A percentile compares a stretch with the other conserved stretches of the same genome.
phyloP scores from a whole-genome alignment of 30 jellyfish, hydroid and myxozoan genomes.

The Hydractinia symbiolongicarpus region DNA sequence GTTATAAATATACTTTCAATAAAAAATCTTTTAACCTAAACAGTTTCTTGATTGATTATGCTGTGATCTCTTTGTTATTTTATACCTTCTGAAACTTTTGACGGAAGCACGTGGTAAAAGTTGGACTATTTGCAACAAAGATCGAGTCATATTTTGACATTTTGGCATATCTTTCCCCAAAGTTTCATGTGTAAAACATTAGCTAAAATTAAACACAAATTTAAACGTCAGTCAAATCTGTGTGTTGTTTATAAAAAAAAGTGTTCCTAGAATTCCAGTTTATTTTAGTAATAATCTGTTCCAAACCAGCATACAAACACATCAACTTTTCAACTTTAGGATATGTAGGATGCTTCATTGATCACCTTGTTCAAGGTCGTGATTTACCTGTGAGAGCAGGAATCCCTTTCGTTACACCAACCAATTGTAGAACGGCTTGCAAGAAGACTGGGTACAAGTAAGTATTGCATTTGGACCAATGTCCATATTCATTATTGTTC shows the following conservation, averaged over 20 bases:
- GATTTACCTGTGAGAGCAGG: conserved; percentile 98
- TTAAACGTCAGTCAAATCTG: too few relatives aligned
- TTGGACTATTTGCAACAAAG: neutral
- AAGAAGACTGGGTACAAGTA: conserved; percentile 92
- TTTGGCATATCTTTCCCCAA: too few relatives aligned
- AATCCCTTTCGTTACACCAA: conserved; percentile 88
- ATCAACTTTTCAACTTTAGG: conserved; percentile 27
- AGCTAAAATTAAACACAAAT: too few relatives aligned
- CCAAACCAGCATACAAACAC: too few relatives aligned
- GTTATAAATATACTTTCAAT: neutral
- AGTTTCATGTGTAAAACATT: too few relatives aligned
- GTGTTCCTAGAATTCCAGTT: too few relatives aligned
- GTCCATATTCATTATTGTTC: neutral
- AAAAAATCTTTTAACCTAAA: neutral
- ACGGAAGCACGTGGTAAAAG: neutral
- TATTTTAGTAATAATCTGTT: too few relatives aligned
- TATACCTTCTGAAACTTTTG: neutral
- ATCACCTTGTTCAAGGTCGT: conserved; percentile 68
- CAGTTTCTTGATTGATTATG: too few relatives aligned
- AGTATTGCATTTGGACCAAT: neutral
- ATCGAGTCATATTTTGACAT: too few relatives aligned
- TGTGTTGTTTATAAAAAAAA: too few relatives aligned
- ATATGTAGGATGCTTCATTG: conserved; percentile 84
- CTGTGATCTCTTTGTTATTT: too few relatives aligned
- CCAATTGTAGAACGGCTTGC: conserved; percentile 89